A percentile compares a stretch with the other conserved stretches of the same genome.
These are phyloP conservation scores for Acropternis orthonyx DNA, from an alignment of 2,797 vertebrate species.

Conservation along the genomic window DNA sequence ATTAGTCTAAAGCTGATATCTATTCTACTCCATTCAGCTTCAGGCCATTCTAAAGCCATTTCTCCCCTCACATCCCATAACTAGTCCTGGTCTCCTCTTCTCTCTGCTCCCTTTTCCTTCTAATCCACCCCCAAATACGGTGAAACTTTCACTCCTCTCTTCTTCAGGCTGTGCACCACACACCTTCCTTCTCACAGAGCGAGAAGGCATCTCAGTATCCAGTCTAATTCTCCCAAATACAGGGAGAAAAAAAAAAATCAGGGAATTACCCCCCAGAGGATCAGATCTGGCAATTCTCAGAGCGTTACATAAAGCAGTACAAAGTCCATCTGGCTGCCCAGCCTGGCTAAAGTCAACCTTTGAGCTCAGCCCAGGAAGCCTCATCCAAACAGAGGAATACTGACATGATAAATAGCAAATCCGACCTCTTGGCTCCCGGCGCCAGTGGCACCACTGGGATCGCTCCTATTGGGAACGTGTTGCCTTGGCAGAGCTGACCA, in stretches of 20 bases:
- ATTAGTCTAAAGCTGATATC: background rate
- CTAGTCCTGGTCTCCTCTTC: background rate
- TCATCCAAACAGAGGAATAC: background rate
- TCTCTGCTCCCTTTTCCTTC: background rate
- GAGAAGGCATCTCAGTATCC: background rate
- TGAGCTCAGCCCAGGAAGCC: background rate
- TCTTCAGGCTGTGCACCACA: background rate
- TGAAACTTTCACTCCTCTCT: background rate
- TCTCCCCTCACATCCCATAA: background rate
- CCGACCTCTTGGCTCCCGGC: background rate
- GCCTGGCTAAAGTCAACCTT: background rate
- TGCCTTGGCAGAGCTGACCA: background rate
- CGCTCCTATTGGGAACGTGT: background rate
- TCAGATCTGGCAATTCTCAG: background rate
- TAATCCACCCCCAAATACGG: background rate
- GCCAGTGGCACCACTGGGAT: background rate
- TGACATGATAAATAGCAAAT: background rate
- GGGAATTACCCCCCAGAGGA: background rate
- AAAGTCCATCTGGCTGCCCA: constrained; percentile 15
- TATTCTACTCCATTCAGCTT: background rate
- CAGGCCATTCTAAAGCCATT: background rate
- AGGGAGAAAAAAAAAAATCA: background rate
- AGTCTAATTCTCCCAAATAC: background rate
- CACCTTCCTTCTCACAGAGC: background rate
- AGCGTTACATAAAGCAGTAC: background rate